phyloP scores from a whole-genome alignment of 2,888 invertebrate genomes.

The Nesidiocoris tenuis region DNA sequence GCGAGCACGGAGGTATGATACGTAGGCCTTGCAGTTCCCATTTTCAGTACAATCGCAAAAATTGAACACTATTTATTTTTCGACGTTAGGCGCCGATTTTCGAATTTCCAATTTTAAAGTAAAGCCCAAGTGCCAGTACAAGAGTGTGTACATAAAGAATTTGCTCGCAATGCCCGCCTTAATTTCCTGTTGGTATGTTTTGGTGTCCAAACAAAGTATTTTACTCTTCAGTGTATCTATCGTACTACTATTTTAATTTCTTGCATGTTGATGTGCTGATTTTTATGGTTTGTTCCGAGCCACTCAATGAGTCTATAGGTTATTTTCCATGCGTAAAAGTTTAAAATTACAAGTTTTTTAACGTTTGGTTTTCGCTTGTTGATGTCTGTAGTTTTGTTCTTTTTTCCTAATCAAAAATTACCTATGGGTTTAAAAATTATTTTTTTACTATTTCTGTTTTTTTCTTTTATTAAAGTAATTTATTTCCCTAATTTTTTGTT shows the following conservation, averaged over 20 bases:
- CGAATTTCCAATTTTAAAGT: constrained; percentile 4
- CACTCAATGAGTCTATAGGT: background rate
- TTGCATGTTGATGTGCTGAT: constrained; percentile 38
- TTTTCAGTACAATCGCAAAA: no score
- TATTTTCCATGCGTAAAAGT: no score
- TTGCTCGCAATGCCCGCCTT: constrained; percentile 26
- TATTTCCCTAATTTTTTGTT: no score
- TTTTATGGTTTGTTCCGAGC: constrained; percentile 29
- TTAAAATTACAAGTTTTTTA: no score
- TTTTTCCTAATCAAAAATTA: no score
- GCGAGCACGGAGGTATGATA: constrained; percentile 75
- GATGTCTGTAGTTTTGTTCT: no score
- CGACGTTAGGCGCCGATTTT: background rate
- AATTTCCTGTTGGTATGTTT: constrained; percentile 14
- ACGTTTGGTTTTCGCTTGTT: no score
- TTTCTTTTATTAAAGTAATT: no score
- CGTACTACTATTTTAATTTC: constrained; percentile 10
- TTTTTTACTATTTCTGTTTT: no score
- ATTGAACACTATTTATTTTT: background rate
- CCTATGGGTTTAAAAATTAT: no score
- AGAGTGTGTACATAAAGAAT: constrained; percentile 40
- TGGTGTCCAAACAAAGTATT: constrained; percentile 24
- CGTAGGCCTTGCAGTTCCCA: background rate
- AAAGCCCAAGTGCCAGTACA: constrained; percentile 24
- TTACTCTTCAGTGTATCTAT: constrained; percentile 2